Base-by-base conservation (phyloP, 2,888 invertebrate genomes). In the Lissocephala sabroskyi region DNA sequence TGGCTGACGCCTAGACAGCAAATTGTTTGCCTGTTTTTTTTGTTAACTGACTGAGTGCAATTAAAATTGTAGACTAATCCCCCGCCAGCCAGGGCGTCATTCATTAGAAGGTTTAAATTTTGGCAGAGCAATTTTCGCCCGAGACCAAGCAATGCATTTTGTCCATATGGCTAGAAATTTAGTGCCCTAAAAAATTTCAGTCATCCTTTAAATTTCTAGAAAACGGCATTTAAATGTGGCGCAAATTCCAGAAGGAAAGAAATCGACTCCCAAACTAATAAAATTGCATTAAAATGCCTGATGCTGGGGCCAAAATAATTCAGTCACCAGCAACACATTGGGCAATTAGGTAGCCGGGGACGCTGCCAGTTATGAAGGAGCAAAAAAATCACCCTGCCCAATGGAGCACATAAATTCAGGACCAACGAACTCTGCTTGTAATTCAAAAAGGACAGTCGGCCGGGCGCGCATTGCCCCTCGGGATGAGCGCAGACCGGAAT, bases 221-320 rank as follows among this genome's bases (percentile, higher is more conserved):
- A 23, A 23, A 23, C 23, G 23, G n/a, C 23, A 23, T 23, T 23
- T 23, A 23, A 23, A 23, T 23, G 23, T 23, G 7, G 23, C 23
- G 23, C 23, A 23, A 23, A 45, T 45, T 30, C 13, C 52, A 59
- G 59, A 67, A 55, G 49, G 59, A 65, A 59, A 59, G 53, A 52
- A 70, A 59, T 54, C 45, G 51, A 56, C 42, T 52, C 53, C 40
- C 53, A 58, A 65, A 58, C 65, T 57, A 65, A 74, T 65, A 59
- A 76, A 76, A 71, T 56, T 56, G 55, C 77, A 76, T 74, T 68
- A 63, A 68, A 74, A 77, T 61, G 53, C 55, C 73, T 41, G 43
- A 7, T 28, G 41, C 49, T 7, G 7, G 13, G 33, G 6, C 17
- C 10, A 14, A 29, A 18, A 39, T 32, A 45, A 45, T 29, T 39